Evolutionary conservation across 2,797 vertebrate genomes (phyloP).

Genomic region (Erithacus rubecula): DNA sequence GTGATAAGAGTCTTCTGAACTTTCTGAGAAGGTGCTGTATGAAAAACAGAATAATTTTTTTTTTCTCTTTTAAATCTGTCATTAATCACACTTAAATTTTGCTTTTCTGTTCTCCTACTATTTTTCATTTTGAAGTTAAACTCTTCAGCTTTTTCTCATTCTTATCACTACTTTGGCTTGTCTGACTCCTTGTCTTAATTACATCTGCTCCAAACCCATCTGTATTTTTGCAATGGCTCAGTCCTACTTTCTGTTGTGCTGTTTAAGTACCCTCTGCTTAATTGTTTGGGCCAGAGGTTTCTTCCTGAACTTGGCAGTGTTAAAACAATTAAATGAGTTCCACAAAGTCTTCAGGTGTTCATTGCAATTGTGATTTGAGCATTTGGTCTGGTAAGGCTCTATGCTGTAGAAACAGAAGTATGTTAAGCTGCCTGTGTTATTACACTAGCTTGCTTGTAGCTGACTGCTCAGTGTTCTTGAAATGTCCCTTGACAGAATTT

Average conservation of each 20-base stretch:
- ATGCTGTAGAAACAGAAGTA: neutral
- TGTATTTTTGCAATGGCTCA: neutral
- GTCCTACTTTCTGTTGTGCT: neutral
- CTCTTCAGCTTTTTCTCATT: neutral
- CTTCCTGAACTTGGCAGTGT: neutral
- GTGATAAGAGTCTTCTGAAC: neutral
- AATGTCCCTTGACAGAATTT: neutral
- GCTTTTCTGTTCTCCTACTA: neutral
- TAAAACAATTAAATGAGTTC: neutral
- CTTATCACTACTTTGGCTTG: neutral
- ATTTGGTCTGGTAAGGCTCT: neutral
- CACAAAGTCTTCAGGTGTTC: neutral
- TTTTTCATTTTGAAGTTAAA: neutral
- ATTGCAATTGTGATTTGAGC: neutral
- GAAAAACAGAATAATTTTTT: neutral
- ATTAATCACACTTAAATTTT: neutral
- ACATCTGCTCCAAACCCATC: neutral
- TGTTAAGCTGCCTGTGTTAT: neutral
- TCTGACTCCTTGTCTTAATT: neutral
- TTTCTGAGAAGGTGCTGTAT: neutral
- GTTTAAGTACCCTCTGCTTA: neutral
- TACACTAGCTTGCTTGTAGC: neutral
- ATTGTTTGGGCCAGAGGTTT: neutral
- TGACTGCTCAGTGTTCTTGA: neutral
- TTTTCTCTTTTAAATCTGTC: neutral